Evolutionary conservation across 2,113 vertebrate genomes (phyloP), one percentile per base, ranked within the genome.

Genomic region (Monopterus albus): DNA sequence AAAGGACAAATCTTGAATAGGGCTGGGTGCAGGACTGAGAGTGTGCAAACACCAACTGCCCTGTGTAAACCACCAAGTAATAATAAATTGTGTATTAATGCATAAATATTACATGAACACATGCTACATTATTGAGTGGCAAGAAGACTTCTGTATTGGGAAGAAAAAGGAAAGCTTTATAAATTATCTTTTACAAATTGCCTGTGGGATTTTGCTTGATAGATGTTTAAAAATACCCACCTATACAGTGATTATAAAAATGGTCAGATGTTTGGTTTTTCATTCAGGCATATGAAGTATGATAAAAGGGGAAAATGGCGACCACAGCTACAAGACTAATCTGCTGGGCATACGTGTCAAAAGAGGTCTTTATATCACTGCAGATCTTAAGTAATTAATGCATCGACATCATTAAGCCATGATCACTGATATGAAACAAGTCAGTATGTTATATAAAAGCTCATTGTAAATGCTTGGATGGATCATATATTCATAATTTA

Each of bases 371-470:
- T 85, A 72, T 87, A 88, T 88, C 77, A 67, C 14, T 20, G 18
- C 46, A 75, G 60, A 83, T 85, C 55, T 67, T 59, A 53, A 82
- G 68, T 76, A 85, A 90, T 88, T 85, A 91, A 79, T 61, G 84
- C 59, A 83, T 85, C 23, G 28, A 72, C 63, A 73, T 90, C 85
- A 87, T 88, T 88, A 85, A 65, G 80, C 70, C 28, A 42, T 25
- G 61, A 82, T 70, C 79, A 63, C 63, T 78, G 84, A 82, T 64
- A 84, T 7, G 74, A 84, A 84, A 84, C 82, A 42, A 80, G 72
- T 64, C 81, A 66, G 71, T 82, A 66, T 87, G 83, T 63, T 83
- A 43, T 21, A 71, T 49, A 80, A 67, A 89, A 69, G 58, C 57
- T 64, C 51, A 62, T 68, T 71, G 49, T 81, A 52, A 79, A 80